Percentiles rank a stretch among this genome's conserved stretches.
phyloP scores from a whole-genome alignment of 2,888 invertebrate genomes.

The Agrotis segetum region DNA sequence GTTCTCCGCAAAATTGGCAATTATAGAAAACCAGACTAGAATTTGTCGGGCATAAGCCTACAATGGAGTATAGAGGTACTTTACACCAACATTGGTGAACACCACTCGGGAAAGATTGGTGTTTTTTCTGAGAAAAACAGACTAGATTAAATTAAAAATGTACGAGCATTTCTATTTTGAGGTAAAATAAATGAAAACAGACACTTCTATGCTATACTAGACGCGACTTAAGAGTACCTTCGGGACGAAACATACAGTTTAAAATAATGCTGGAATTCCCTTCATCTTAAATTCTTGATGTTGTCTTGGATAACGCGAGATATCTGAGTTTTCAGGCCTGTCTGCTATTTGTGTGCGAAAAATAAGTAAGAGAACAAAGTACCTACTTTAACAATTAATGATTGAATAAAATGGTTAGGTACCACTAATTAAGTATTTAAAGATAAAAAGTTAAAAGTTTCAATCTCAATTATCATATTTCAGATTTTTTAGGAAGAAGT shows the following conservation, averaged over 20 bases:
- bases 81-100: too few species aligned
- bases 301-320: too few species aligned
- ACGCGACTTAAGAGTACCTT: not conserved
- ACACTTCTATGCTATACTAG: not conserved
- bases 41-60: too few species aligned
- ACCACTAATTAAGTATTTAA: too few species aligned
- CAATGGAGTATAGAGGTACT: too few species aligned
- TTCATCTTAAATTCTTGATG: not conserved
- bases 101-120: not conserved
- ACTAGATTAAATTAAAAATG: slow-evolving; percentile 17
- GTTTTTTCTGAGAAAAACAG: not conserved
- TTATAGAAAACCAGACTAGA: too few species aligned
- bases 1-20: too few species aligned
- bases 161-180: not conserved
- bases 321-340: too few species aligned
- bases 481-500: slow-evolving; percentile 29
- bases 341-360: too few species aligned
- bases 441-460: not conserved
- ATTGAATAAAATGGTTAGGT: too few species aligned
- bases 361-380: too few species aligned
- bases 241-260: not conserved
- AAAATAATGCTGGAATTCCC: not conserved
- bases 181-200: not conserved
- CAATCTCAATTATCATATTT: slow-evolving; percentile 3
- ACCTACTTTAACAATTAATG: too few species aligned